Base-by-base conservation (phyloP, 2,113 vertebrate species). In the Nansenia antarctica region DNA sequence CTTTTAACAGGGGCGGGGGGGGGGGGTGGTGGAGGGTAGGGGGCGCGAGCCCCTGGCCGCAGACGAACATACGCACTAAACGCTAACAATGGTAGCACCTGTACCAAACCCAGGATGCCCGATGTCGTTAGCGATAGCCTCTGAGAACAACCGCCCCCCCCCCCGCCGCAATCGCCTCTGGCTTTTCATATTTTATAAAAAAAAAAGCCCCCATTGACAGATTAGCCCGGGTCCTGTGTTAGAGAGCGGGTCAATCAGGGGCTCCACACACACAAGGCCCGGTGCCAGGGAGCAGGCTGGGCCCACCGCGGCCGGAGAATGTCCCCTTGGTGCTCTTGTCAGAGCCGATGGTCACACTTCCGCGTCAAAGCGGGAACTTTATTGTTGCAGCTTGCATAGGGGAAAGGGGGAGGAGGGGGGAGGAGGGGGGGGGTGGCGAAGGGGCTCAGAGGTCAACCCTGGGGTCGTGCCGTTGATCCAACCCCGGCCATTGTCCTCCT, bases 171-270 rank as follows among this genome's bases (percentile, higher is more conserved):
- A n/a, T n/a, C n/a, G n/a, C n/a, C n/a, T n/a, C n/a, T n/a, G n/a
- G n/a, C n/a, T n/a, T n/a, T n/a, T n/a, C n/a, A n/a, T n/a, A n/a
- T n/a, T n/a, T n/a, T n/a, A n/a, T n/a, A n/a, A n/a, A n/a, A n/a
- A n/a, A 45, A 45, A 15, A 45, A 74, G 62, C 45, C 8, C 65
- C 72, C 49, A 67, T 54, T 67, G 42, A 67, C 52, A 67, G 72
- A 74, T 74, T 74, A 68, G 32, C 22, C 67, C 42, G 67, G 47
- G n/a, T n/a, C n/a, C n/a, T n/a, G n/a, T n/a, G n/a, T n/a, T n/a
- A n/a, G n/a, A n/a, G n/a, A n/a, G n/a, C n/a, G n/a, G n/a, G n/a
- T n/a, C n/a, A n/a, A n/a, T n/a, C n/a, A n/a, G n/a, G n/a, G n/a
- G n/a, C n/a, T n/a, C n/a, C n/a, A n/a, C n/a, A n/a, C n/a, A n/a